Evolutionary conservation across 2,888 invertebrate genomes (phyloP).

Genomic region (Crossocerus cetratus): DNA sequence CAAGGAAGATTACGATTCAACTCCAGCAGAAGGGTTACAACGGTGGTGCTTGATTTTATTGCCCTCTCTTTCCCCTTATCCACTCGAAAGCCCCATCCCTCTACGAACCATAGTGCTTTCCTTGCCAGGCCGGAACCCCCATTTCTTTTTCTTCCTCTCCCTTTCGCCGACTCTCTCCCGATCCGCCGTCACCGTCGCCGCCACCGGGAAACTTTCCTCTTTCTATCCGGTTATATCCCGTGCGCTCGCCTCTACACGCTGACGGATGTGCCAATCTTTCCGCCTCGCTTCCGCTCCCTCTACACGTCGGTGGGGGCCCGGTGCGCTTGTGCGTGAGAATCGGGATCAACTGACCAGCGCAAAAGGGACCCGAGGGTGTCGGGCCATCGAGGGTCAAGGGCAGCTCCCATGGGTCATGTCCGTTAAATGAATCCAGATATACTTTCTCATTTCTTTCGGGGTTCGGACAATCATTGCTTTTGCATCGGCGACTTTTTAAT

Average conservation of each 20-base stretch:
- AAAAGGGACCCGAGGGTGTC: constrained; percentile 46
- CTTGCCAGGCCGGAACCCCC: constrained; percentile 38
- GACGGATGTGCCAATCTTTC: background rate
- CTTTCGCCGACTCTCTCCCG: constrained; percentile 41
- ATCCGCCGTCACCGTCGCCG: constrained; percentile 37
- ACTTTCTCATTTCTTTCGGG: no score
- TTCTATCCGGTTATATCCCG: constrained; percentile 48
- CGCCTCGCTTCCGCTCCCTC: background rate
- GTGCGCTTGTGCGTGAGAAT: background rate
- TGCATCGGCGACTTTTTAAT: no score
- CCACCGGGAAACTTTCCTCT: constrained; percentile 51
- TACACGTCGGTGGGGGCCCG: background rate
- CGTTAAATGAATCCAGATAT: no score
- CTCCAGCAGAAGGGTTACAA: constrained; percentile 70
- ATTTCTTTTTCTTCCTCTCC: constrained; percentile 59
- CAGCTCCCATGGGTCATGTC: no score
- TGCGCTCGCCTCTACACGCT: constrained; percentile 35
- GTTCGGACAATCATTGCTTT: no score
- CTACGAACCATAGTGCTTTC: constrained; percentile 26
- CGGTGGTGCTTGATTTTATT: constrained; percentile 73
- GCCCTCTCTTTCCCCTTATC: constrained; percentile 57
- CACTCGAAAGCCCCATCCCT: constrained; percentile 25
- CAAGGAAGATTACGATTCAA: constrained; percentile 68
- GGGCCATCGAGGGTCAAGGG: constrained; percentile 34
- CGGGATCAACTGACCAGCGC: constrained; percentile 66